A percentile compares a stretch with the other conserved stretches of the same genome.
Evolutionary conservation across 2,113 vertebrate genomes (phyloP).

Genomic region (Bubo blakistoni): DNA sequence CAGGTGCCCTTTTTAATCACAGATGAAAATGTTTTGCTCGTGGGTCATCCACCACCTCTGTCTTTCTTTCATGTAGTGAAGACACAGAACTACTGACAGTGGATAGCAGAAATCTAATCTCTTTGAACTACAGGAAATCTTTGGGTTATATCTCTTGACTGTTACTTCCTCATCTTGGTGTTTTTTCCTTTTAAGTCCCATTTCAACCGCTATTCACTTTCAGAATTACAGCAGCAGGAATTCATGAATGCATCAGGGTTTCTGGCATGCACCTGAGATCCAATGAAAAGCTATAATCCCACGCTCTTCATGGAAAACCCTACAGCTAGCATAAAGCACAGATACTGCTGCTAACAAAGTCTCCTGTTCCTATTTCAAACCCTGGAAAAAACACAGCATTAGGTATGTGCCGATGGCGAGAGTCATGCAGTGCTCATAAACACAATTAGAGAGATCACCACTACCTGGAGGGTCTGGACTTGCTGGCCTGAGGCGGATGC

Average conservation of each 20-base stretch:
- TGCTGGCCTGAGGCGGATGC: constrained; percentile 98
- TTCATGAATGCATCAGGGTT: background rate
- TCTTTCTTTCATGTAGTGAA: background rate
- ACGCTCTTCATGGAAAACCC: background rate
- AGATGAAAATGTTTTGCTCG: background rate
- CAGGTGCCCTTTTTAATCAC: background rate
- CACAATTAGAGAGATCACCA: constrained; percentile 87
- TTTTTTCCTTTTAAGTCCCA: background rate
- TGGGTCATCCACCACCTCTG: background rate
- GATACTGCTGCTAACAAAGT: background rate
- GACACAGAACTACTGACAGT: background rate
- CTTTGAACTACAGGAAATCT: background rate
- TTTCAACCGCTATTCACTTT: background rate
- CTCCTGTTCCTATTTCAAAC: constrained; percentile 26
- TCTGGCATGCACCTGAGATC: background rate
- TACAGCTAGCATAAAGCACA: background rate
- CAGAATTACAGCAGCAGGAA: background rate
- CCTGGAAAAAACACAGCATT: constrained; percentile 69
- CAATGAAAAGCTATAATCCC: background rate
- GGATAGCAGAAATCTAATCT: background rate
- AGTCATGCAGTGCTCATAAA: constrained; percentile 78
- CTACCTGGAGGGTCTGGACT: constrained; percentile 99
- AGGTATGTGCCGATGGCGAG: constrained; percentile 54
- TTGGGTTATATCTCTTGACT: background rate
- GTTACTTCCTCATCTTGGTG: background rate